Conservation (phyloP, 2,113 vertebrate species). For the Acrocephalus arundinaceus region DNA sequence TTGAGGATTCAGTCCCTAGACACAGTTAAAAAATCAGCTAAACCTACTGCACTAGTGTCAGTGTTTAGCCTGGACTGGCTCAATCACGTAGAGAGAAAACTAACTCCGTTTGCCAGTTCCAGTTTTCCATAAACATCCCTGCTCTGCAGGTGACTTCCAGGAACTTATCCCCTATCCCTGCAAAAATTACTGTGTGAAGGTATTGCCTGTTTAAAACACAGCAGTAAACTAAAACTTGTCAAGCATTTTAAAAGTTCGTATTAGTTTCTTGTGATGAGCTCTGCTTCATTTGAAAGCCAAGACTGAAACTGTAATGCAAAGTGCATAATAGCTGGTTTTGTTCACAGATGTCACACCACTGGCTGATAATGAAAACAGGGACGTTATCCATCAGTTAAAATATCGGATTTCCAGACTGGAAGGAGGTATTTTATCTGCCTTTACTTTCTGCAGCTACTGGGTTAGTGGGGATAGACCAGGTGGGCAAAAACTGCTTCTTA, state of each 20-base stretch:
- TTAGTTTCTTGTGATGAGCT: neutral
- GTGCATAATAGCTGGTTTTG: neutral
- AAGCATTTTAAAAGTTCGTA: rapidly evolving
- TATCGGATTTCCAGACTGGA: neutral
- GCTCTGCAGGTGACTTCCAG: neutral
- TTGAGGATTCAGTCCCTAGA: neutral
- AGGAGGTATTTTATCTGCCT: constrained; percentile 12
- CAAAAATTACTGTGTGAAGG: neutral
- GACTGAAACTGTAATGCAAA: neutral
- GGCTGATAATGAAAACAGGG: neutral
- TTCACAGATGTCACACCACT: neutral
- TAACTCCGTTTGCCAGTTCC: neutral
- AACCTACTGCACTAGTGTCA: neutral
- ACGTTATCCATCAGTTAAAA: rapidly evolving
- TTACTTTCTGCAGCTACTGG: neutral
- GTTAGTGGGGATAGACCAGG: neutral
- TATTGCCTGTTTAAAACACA: neutral
- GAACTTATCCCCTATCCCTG: neutral
- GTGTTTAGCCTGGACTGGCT: neutral
- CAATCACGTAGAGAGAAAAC: neutral
- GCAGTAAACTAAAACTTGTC: neutral
- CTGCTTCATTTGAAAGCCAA: neutral
- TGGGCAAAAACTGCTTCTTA: neutral
- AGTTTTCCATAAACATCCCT: neutral
- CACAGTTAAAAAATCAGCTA: neutral